phyloP scores from a whole-genome alignment of 2,113 vertebrate genomes.

The Sphyrna mokarran region DNA sequence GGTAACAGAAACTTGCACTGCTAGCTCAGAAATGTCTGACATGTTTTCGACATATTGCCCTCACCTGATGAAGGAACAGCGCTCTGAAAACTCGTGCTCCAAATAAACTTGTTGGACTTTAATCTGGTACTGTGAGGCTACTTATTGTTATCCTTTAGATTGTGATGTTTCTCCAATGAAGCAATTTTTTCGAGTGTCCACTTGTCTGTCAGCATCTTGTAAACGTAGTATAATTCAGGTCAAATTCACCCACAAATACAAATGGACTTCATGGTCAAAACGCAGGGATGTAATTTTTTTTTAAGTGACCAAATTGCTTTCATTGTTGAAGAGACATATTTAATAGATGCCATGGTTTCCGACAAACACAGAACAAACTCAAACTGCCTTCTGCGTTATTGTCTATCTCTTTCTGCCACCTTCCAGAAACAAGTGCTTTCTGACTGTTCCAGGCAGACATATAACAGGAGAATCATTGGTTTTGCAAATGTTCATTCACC shows the following conservation, averaged over 20 bases:
- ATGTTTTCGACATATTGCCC: neutral
- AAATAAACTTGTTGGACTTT: no score
- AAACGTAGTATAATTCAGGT: neutral
- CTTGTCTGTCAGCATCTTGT: neutral
- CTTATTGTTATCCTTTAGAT: neutral
- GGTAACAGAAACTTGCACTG: neutral
- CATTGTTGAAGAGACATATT: neutral
- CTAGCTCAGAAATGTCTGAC: neutral
- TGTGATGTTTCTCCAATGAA: neutral
- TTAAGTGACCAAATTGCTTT: neutral
- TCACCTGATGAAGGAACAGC: no score
- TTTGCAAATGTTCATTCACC: neutral
- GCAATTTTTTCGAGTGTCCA: neutral
- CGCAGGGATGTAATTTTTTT: neutral
- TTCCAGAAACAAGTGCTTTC: neutral
- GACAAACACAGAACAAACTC: neutral
- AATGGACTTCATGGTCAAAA: neutral
- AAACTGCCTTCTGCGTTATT: neutral
- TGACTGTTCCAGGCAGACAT: neutral
- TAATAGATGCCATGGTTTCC: neutral
- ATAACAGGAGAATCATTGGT: neutral
- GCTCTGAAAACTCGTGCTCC: no score
- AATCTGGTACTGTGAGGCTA: no score
- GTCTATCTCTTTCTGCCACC: neutral
- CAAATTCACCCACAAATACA: neutral